Evolutionary conservation across 2,113 vertebrate genomes (phyloP), one percentile per base, ranked within the genome.

Genomic region (Aviceda subcristata): DNA sequence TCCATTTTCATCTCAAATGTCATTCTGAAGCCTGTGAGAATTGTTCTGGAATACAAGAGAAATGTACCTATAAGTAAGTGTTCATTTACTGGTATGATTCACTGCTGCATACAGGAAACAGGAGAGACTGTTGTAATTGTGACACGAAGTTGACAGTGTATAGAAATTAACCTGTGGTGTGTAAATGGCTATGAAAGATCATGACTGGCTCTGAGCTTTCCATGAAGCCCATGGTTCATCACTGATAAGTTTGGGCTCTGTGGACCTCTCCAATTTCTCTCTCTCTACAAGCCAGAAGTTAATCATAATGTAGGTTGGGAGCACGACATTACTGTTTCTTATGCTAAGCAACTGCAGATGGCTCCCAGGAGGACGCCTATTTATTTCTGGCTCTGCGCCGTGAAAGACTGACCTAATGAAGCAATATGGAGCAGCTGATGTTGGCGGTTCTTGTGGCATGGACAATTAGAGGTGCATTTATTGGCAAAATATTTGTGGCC

Each of bases 401-500:
- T 56, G 39, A 75, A 84, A 75, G 46, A 48, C 34, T 97, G 91
- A 75, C 79, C 64, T 92, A 86, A 86, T 78, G 59, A 81, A 88
- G 79, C 88, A 72, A 29, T 29, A 43, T 9, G 17, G 72, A 91
- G 36, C 43, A 75, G 72, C 60, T 81, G 79, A 92, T 68, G 56
- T 60, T 91, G 83, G 90, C 55, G 60, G 38, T 24, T 86, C 51
- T 57, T 36, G 15, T 72, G 39, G 56, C 23, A 26, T 17, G 41
- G 45, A 76, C 94, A 86, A 75, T 81, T 86, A 81, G 46, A 89
- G 23, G 43, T 64, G 56, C 19, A 39, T 84, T 88, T 92, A 92
- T 56, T 84, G 59, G 88, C 60, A 96, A 95, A 96, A 93, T 51
- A 88, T 77, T 90, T 80, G 51, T 86, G 79, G 18, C 18, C 17